Conservation (phyloP, 2,113 vertebrate species). For the Macheiramphus alcinus region DNA sequence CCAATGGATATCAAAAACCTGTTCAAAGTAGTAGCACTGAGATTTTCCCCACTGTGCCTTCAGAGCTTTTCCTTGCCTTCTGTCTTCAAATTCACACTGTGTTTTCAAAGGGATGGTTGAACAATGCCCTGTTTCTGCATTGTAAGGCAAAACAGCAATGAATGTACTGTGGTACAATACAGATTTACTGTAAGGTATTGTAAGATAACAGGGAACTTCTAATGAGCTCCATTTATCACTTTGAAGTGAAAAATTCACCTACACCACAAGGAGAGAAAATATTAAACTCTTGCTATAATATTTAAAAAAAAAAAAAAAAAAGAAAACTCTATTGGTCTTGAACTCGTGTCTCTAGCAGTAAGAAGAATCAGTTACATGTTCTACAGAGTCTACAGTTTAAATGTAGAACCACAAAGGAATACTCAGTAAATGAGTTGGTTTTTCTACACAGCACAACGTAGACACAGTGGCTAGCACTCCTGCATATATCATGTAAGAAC, state of each 20-base stretch:
- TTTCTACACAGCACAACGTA: neutral
- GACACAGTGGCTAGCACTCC: neutral
- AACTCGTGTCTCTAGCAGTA: neutral
- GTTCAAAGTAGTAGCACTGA: neutral
- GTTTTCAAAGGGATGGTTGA: neutral
- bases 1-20: neutral
- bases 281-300: neutral
- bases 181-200: neutral
- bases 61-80: neutral
- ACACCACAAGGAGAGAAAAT: neutral
- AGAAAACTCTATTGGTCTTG: neutral
- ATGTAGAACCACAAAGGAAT: neutral
- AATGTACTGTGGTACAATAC: neutral
- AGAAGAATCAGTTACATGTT: neutral
- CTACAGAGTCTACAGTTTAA: neutral
- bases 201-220: neutral
- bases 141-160: neutral
- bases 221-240: conserved; percentile 12
- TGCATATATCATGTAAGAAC: neutral
- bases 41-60: neutral
- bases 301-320: neutral
- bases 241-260: neutral
- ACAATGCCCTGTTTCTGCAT: neutral
- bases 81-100: neutral
- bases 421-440: neutral